Evolutionary conservation across 1,140 invertebrate species (phyloP), one percentile per base, ranked within the genome.

Genomic region (Drosophila ercepeae): DNA sequence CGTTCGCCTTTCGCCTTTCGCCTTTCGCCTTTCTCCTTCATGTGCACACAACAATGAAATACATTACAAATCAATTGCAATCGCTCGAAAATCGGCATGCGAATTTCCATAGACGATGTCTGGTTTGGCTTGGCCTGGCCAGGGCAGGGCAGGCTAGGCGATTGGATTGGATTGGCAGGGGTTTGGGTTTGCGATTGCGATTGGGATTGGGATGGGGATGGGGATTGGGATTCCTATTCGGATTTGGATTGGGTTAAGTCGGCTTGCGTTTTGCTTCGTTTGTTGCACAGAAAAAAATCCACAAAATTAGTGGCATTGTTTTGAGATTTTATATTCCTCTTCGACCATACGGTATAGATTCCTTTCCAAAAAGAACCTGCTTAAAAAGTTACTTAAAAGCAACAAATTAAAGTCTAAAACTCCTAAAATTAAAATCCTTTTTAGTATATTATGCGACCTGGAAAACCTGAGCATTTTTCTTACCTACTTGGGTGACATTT

Each of bases 61-160:
- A 88, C 82, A 86, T 88, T 86, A 88, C 82, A 86, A 86, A 86
- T 86, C 81, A 86, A 86, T 86, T 86, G 81, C 82, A 86, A 86
- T 88, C 81, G 81, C 82, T 86, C 77, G 81, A 88, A 86, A 86
- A 86, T 86, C 81, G 81, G 77, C 81, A 75, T 88, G 75, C 82
- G 77, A 86, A 86, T 86, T 82, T 88, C 82, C 82, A 88, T 86
- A 88, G 82, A 86, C 76, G 72, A 76, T 81, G 82, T 76, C 81
- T 39, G 36, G 36, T 8, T 16, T 79, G 81, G 78, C 57, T 58
- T 60, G 53, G 52, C 65, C 60, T 29, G 61, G 52, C n/a, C n/a
- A n/a, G n/a, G n/a, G n/a, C n/a, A n/a, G n/a, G n/a, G n/a, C n/a
- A n/a, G n/a, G n/a, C 65, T 57, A 39, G 61, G 60, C 60, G 57